These are phyloP conservation scores for Leuciscus idus DNA, from an alignment of 2,113 vertebrate species.

Conservation along the genomic window DNA sequence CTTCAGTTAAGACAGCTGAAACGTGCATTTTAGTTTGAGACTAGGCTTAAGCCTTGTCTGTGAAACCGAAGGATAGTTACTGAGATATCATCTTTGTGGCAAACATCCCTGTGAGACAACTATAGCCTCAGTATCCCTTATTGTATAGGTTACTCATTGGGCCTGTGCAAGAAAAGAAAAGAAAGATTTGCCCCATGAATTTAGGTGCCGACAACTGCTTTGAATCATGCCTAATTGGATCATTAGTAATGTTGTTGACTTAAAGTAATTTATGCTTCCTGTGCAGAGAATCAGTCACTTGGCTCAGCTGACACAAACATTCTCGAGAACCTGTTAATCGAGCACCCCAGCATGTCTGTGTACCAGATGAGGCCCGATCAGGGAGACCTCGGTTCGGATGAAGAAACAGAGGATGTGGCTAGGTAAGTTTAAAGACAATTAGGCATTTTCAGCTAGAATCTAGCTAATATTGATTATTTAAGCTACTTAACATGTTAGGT, in stretches of 20 bases:
- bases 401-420: slow-evolving; percentile 63
- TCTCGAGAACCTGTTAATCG: slow-evolving; percentile 76
- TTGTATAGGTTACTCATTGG: neutral
- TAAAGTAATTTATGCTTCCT: neutral
- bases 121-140: neutral
- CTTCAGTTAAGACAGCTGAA: no score
- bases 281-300: slow-evolving; percentile 59
- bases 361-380: slow-evolving; percentile 67
- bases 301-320: slow-evolving; percentile 55
- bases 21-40: no score
- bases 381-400: slow-evolving; percentile 56
- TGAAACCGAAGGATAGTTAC: no score
- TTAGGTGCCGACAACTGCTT: neutral
- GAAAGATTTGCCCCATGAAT: neutral
- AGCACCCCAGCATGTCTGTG: slow-evolving; percentile 79
- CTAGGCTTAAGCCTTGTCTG: no score
- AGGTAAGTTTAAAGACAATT: slow-evolving; percentile 63
- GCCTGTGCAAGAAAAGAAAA: neutral
- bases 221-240: neutral
- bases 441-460: neutral
- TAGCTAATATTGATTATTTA: neutral
- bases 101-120: neutral
- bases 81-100: neutral
- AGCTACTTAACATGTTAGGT: neutral
- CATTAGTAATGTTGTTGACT: neutral